Base-by-base conservation (phyloP, 2,888 invertebrate genomes). In the Hirtodrosophila duncani region DNA sequence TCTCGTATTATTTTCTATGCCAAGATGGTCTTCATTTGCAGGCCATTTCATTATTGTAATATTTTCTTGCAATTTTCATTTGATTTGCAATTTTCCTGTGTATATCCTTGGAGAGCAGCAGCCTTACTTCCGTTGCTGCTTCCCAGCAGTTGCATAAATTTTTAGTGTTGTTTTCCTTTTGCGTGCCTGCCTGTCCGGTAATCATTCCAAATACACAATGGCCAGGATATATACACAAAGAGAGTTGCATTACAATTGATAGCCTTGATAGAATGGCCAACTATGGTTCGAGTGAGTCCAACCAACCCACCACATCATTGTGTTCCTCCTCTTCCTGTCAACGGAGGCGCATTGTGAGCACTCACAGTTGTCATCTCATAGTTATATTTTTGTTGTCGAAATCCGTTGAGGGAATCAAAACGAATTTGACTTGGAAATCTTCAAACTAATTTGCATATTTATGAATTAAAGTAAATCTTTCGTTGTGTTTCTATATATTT, bases 131-230 rank as follows among this genome's bases (percentile, higher is more conserved):
- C 6, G 5, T 39, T 45, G 31, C 37, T 34, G 41, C 11, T 51
- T 29, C 39, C 27, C 11, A 37, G 49, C 67, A 51, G 50, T 29
- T 59, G 63, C 69, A 63, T 69, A 63, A 59, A n/a, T n/a, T 56
- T 77, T 72, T 39, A 23, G 43, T 68, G 43, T 48, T 60, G 36
- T 46, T 50, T 53, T 30, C 8, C 8, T 26, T 11, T 13, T 27
- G 27, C 31, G 29, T 29, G 29, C 37, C 10, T 13, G 20, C 34
- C 30, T 23, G 13, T 36, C 21, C 41, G 26, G 72, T 59, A 69
- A 69, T 69, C 78, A 72, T 69, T 50, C 39, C 59, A 65, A 72
- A 61, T 70, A 59, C 74, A 74, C 78, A 78, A 72, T 58, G 56
- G 59, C 17, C 49, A 16, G 49, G 31, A 53, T 43, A 37, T 48